Percentiles rank a stretch among this genome's conserved stretches.
Conservation (phyloP, 2,888 invertebrate species). For the Phengaris arion region DNA sequence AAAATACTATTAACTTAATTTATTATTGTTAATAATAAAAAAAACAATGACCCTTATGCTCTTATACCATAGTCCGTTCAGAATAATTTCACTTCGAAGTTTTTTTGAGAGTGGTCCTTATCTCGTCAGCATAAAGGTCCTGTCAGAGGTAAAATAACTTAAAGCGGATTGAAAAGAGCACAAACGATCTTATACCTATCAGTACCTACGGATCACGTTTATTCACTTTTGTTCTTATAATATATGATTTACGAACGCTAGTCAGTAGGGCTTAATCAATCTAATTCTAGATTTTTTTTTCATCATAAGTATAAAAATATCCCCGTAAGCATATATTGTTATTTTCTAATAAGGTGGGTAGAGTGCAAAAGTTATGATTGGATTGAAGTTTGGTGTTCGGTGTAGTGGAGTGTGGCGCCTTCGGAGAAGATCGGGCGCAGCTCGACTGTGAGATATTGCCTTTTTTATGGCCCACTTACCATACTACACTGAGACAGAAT, state of each 20-base stretch:
- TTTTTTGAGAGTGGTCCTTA: too few species aligned
- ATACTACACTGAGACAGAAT: conserved; percentile 73
- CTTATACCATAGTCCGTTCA: neutral
- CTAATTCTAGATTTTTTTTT: too few species aligned
- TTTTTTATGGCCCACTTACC: conserved; percentile 78
- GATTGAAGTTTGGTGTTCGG: conserved; percentile 43
- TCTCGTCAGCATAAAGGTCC: too few species aligned
- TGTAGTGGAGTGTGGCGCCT: conserved; percentile 62
- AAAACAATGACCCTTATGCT: neutral
- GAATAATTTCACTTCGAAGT: too few species aligned
- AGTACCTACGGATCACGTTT: too few species aligned
- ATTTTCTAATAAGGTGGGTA: neutral
- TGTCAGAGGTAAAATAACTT: too few species aligned
- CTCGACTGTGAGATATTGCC: conserved; percentile 79
- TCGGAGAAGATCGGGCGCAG: conserved; percentile 59
- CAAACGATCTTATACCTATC: too few species aligned
- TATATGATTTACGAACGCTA: too few species aligned
- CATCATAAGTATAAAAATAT: neutral
- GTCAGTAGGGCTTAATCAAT: too few species aligned
- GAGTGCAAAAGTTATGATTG: conserved; percentile 22
- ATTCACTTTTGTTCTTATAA: too few species aligned
- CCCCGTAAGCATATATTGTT: neutral
- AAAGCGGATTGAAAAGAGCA: too few species aligned
- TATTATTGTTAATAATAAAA: neutral
- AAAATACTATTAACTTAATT: neutral